These are phyloP conservation scores for Torymus texanus DNA, from an alignment of 2,888 invertebrate genomes.

Conservation along the genomic window DNA sequence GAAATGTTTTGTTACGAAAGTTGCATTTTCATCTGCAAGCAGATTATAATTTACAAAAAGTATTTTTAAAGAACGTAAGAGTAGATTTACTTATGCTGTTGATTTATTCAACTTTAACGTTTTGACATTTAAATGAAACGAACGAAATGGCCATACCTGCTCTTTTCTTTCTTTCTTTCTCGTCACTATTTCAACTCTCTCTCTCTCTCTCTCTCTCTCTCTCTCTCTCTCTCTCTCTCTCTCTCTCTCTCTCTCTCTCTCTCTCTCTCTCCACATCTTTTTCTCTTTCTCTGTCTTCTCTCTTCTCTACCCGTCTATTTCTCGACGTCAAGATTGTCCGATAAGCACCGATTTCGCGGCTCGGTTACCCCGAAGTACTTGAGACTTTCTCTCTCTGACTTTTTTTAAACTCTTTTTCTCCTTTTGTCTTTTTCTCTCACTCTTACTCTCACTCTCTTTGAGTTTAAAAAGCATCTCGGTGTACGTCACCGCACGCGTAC, in stretches of 20 bases:
- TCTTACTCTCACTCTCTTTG: not conserved
- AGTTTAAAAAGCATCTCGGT: too few relatives aligned
- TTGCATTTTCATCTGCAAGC: too few relatives aligned
- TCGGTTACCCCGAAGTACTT: conserved; percentile 28
- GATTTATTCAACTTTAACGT: too few relatives aligned
- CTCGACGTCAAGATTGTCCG: conserved; percentile 20
- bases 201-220: conserved; percentile 8
- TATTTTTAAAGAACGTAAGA: too few relatives aligned
- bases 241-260: conserved; percentile 1
- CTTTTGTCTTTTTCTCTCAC: conserved; percentile 19
- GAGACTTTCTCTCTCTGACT: not conserved
- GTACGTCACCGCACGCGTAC: too few relatives aligned
- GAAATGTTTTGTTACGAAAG: too few relatives aligned
- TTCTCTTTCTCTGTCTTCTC: conserved; percentile 43
- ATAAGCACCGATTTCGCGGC: conserved; percentile 42
- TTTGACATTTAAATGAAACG: too few relatives aligned
- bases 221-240: conserved; percentile 44
- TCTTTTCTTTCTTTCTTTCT: not conserved
- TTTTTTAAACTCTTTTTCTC: conserved; percentile 16
- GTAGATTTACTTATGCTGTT: too few relatives aligned
- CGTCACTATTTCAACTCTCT: not conserved
- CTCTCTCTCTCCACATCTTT: not conserved
- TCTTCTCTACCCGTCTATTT: conserved; percentile 30
- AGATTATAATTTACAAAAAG: too few relatives aligned
- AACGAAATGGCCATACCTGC: too few relatives aligned